These are phyloP conservation scores for Phyllopteryx taeniolatus DNA, from an alignment of 2,113 vertebrate species.

Conservation along the genomic window DNA sequence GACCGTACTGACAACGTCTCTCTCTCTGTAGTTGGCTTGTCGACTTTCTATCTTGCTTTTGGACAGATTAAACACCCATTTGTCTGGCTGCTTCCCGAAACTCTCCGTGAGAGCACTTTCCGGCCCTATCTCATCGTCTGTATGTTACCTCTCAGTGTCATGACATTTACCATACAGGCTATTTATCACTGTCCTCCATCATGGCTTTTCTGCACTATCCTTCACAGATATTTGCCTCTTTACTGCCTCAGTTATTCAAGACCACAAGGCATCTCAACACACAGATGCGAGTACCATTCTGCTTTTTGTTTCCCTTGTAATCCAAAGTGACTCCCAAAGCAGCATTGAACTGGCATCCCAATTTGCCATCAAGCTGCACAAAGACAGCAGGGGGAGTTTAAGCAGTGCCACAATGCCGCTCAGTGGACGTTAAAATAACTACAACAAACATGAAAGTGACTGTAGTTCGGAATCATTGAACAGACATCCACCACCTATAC, in stretches of 20 bases:
- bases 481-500: neutral
- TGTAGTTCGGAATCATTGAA: neutral
- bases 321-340: neutral
- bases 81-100: conserved; percentile 22
- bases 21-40: conserved; percentile 23
- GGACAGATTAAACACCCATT: conserved; percentile 50
- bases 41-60: conserved; percentile 20
- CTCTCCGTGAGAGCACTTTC: conserved; percentile 43
- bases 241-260: neutral
- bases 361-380: neutral
- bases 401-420: conserved; percentile 38
- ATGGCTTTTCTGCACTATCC: neutral
- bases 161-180: neutral
- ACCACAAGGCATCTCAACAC: neutral
- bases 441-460: neutral
- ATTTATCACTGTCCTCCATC: conserved; percentile 21
- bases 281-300: neutral
- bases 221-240: neutral
- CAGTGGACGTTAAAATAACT: conserved; percentile 25
- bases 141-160: conserved; percentile 14
- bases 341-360: neutral
- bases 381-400: neutral
- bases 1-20: conserved; percentile 50
- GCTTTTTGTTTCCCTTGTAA: conserved; percentile 4
- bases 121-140: conserved; percentile 13